A percentile compares a stretch with the other conserved stretches of the same genome.
Conservation (phyloP, 2,888 invertebrate genomes). For the Seladonia tumulorum region DNA sequence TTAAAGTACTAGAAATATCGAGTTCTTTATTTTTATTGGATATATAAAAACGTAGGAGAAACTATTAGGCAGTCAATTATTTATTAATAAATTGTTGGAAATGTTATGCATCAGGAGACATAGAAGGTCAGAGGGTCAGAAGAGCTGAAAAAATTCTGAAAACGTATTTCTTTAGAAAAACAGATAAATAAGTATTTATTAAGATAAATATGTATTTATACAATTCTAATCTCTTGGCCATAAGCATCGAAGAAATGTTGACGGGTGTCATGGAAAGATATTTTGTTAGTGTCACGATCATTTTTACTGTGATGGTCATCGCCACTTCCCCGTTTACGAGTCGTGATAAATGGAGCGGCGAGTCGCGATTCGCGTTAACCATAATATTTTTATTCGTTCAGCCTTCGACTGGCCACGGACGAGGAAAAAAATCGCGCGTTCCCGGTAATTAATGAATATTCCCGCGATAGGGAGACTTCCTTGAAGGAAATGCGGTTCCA, state of each 20-base stretch:
- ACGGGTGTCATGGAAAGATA: not conserved
- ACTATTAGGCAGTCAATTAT: no score
- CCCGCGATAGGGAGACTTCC: conserved; percentile 41
- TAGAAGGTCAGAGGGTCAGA: no score
- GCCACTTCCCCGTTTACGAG: not conserved
- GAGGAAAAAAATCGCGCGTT: conserved; percentile 30
- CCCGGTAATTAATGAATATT: conserved; percentile 51
- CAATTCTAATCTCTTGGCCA: not conserved
- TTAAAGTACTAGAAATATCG: no score
- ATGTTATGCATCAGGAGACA: no score
- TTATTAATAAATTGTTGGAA: no score
- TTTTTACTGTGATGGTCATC: not conserved
- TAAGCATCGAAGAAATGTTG: not conserved
- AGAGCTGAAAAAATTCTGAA: no score
- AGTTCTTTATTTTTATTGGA: no score
- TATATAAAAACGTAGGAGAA: no score
- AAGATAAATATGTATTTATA: not conserved
- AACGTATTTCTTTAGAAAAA: no score
- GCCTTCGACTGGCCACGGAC: not conserved
- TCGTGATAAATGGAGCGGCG: not conserved
- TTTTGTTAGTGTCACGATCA: not conserved
- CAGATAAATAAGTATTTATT: not conserved
- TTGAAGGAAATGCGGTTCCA: conserved; percentile 48
- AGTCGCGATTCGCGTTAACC: not conserved
- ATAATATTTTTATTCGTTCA: conserved; percentile 3